Base-by-base conservation (phyloP, 2,888 invertebrate genomes). In the Acrobasis consociella region DNA sequence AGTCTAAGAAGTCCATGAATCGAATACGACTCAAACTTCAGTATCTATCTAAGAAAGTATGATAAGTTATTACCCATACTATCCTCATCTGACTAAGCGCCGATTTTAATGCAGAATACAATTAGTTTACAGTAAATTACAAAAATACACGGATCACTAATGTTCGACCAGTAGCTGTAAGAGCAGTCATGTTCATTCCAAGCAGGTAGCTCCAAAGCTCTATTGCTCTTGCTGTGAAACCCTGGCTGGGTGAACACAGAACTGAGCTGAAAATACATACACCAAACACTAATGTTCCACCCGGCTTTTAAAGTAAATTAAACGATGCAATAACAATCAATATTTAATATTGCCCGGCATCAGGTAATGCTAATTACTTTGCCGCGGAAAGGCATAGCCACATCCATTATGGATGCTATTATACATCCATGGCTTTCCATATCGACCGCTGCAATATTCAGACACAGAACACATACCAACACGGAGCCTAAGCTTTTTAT, bases 361-460 rank as follows among this genome's bases (percentile, higher is more conserved):
- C 53, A 55, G 38, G 53, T 49, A 63, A 59, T 53, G 53, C 55
- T 56, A 56, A 56, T 56, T 42, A 46, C 39, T 16, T 8, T 22
- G 56, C 13, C 15, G 13, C 16, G 16, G 9, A 42, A 55, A 56
- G 16, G 46, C 46, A 58, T 49, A 52, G 67, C 69, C 68, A 60
- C 69, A 70, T 75, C 69, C 70, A 69, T 69, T 65, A 62, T 64
- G 13, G 13, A 56, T 42, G 62, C 52, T 64, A 39, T 46, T 52
- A 13, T 56, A 39, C 39, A 42, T 56, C 56, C 58, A 38, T 38
- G 62, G 22, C 55, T 49, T 31, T 67, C 67, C 49, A 63, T 72
- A 80, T 78, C 74, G 79, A 80, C 73, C 81, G 73, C 63, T 76
- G 75, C 78, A 77, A 74, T 78, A 74, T 42, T 56, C 42, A 13